A percentile compares a stretch with the other conserved stretches of the same genome.
phyloP scores from a whole-genome alignment of 2,888 invertebrate species.

The Arrhopalites spinosus region DNA sequence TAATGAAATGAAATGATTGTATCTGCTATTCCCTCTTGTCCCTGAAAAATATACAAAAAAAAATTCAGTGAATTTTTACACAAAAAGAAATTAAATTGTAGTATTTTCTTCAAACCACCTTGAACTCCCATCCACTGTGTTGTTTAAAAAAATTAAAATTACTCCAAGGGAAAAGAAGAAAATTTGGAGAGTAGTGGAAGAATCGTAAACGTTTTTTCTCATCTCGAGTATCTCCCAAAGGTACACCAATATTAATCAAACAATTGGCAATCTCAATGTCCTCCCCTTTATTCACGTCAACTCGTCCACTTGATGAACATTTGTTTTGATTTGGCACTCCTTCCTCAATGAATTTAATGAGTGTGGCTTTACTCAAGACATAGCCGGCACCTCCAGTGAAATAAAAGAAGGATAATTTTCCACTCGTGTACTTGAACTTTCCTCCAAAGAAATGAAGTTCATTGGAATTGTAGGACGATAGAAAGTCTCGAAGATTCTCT shows the following conservation, averaged over 20 bases:
- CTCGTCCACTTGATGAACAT: background rate
- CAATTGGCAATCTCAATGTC: background rate
- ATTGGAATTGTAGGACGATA: background rate
- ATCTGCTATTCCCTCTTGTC: background rate
- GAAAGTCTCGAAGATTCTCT: background rate
- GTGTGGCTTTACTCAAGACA: background rate
- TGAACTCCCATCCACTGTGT: background rate
- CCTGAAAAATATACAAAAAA: background rate
- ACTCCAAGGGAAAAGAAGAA: background rate
- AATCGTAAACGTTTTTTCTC: background rate
- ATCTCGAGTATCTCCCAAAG: background rate
- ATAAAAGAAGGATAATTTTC: background rate
- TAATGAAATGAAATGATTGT: background rate
- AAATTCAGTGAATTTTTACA: background rate
- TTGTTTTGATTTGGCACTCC: background rate
- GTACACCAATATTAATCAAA: background rate
- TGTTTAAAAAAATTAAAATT: background rate
- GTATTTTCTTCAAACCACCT: background rate
- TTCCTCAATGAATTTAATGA: background rate
- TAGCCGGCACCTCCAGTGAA: background rate
- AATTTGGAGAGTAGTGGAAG: background rate
- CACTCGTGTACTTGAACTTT: background rate
- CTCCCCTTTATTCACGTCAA: background rate
- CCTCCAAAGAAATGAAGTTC: background rate
- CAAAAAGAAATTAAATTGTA: background rate